Evolutionary conservation across 2,888 invertebrate genomes (phyloP).

Genomic region (Tetheella fluctuosa): DNA sequence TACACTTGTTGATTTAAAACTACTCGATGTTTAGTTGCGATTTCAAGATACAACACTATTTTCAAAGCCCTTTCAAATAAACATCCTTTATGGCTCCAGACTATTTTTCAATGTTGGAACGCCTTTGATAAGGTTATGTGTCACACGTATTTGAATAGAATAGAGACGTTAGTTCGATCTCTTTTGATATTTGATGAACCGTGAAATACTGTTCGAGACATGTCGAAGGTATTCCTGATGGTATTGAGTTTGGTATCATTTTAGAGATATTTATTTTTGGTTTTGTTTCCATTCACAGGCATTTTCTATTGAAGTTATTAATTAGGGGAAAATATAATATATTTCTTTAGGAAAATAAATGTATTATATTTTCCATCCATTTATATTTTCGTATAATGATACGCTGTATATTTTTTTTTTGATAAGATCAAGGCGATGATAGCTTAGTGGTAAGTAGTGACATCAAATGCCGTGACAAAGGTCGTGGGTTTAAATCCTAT

Average conservation of each 20-base stretch:
- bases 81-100: conserved; percentile 25
- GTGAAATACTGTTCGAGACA: conserved; percentile 33
- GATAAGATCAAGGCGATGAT: too few species aligned
- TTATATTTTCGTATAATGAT: too few species aligned
- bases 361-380: too few species aligned
- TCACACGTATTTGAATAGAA: conserved; percentile 26
- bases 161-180: conserved; percentile 21
- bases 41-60: conserved; percentile 32
- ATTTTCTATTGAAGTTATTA: not conserved
- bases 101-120: conserved; percentile 30
- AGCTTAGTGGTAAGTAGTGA: too few species aligned
- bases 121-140: conserved; percentile 15
- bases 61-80: conserved; percentile 42
- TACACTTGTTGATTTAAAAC: not conserved
- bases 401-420: too few species aligned
- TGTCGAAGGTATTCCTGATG: not conserved
- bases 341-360: not conserved
- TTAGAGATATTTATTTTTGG: conserved; percentile 25
- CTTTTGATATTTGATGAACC: conserved; percentile 21
- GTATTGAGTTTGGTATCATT: not conserved
- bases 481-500: too few species aligned
- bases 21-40: not conserved
- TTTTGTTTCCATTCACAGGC: conserved; percentile 15
- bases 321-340: not conserved
- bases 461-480: too few species aligned